These are phyloP conservation scores for Coecobrya sp. DNA, from an alignment of 2,888 invertebrate genomes.

Conservation along the genomic window DNA sequence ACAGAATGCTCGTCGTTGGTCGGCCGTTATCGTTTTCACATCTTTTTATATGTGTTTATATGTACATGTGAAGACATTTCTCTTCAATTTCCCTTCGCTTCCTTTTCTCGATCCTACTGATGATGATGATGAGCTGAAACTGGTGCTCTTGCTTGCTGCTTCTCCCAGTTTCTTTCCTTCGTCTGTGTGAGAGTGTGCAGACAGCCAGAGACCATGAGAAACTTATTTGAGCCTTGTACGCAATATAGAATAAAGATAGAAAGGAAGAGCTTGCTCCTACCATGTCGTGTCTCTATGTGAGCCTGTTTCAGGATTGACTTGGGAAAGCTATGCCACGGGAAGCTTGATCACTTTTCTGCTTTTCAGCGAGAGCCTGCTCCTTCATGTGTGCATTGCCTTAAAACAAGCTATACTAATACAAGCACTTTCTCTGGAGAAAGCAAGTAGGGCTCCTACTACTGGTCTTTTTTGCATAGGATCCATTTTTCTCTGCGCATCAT, in stretches of 20 bases:
- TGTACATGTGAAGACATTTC: conserved; percentile 76
- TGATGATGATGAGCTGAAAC: conserved; percentile 71
- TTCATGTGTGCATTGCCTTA: conserved; percentile 30
- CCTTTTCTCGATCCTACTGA: conserved; percentile 61
- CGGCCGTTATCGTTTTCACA: conserved; percentile 72
- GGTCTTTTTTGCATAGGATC: conserved; percentile 9
- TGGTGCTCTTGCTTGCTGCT: conserved; percentile 62
- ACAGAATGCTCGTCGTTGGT: conserved; percentile 63
- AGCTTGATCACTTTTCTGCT: conserved; percentile 63
- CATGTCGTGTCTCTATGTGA: conserved; percentile 7
- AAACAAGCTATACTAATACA: not conserved
- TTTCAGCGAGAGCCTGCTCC: not conserved
- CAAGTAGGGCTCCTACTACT: not conserved
- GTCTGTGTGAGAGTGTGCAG: conserved; percentile 12
- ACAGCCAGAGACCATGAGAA: conserved; percentile 54
- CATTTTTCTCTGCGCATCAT: conserved; percentile 42
- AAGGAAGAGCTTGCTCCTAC: conserved; percentile 20
- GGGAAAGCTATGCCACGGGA: conserved; percentile 52
- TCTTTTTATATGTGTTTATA: conserved; percentile 59
- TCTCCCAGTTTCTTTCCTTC: conserved; percentile 39
- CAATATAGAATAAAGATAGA: not conserved
- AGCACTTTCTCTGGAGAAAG: not conserved
- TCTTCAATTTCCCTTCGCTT: conserved; percentile 65
- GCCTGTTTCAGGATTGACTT: conserved; percentile 39
- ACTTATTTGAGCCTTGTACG: not conserved